Evolutionary conservation across 2,888 invertebrate species (phyloP), one percentile per base, ranked within the genome.

Genomic region (Pheosia gnoma): DNA sequence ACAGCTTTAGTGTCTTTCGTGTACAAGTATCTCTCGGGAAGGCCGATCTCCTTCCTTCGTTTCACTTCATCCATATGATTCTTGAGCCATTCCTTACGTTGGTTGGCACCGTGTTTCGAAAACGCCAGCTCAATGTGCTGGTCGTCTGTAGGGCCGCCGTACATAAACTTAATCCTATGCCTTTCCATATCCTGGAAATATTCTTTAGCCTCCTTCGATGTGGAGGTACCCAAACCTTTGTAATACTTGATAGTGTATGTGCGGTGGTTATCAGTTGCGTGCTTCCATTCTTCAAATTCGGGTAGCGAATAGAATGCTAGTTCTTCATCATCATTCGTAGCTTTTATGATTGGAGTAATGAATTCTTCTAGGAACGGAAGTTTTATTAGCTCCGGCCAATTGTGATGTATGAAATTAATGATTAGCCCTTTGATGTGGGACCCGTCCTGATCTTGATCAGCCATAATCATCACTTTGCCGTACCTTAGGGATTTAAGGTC

Each of bases 211-310:
- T 99, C 99, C 90, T 98, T 97, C 0, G 99, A 97, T 61, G 98
- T 98, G 81, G 99, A 99, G 90, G 99, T 99, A 95, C 99, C 99
- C 98, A 99, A 97, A 97, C 99, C 99, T 97, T 99, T 99, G 98
- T 99, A 99, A 97, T 99, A 99, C 94, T 99, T 99, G 92, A 99
- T 96, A 86, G 96, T 96, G 92, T 96, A 99, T 0, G 97, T 97
- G 82, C 97, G 96, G 95, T 97, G 96, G 88, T 99, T 98, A 0
- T 96, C 95, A 0, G 98, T 99, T 74, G 96, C 96, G 43, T 94
- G 94, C 86, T 98, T 98, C 99, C 99, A 99, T 84, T 99, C 98
- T 76, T 99, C 98, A 89, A 99, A 99, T 89, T 99, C 99, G 0
- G 99, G 99, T 76, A 99, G 88, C 2, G 99, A 99, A 94, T 98